Conservation (phyloP, 2,888 invertebrate genomes). For the Macaria liturata region DNA sequence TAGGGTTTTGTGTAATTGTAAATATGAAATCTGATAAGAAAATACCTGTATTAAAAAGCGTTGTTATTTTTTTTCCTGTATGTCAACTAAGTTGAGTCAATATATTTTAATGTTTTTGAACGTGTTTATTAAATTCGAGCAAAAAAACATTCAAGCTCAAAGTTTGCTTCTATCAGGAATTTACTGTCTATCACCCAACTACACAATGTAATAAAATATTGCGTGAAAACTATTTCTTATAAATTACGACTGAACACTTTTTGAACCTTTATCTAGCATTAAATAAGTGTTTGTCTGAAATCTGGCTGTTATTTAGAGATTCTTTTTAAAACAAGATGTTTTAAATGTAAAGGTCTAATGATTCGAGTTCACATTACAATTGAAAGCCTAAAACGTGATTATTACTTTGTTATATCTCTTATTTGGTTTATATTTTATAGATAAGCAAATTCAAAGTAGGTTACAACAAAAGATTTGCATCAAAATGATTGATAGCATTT, state of each 20-base stretch:
- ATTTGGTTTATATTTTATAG: slow-evolving; percentile 4
- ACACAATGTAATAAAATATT: not conserved
- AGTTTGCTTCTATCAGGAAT: too few species aligned
- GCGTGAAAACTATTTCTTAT: slow-evolving; percentile 61
- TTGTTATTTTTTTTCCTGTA: too few species aligned
- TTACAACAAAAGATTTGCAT: not conserved
- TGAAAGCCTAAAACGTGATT: not conserved
- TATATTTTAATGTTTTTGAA: too few species aligned
- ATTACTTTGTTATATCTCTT: not conserved
- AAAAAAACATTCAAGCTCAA: too few species aligned
- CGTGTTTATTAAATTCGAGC: too few species aligned
- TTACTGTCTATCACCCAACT: not conserved
- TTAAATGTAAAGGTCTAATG: slow-evolving; percentile 12
- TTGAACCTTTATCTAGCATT: slow-evolving; percentile 67
- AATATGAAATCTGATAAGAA: too few species aligned
- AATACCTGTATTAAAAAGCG: too few species aligned
- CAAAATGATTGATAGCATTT: too few species aligned
- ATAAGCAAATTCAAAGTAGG: not conserved
- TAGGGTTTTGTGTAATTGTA: too few species aligned
- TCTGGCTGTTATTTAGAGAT: slow-evolving; percentile 70
- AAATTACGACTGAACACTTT: slow-evolving; percentile 76
- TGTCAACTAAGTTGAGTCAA: too few species aligned
- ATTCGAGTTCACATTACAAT: slow-evolving; percentile 24
- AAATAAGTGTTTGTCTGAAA: slow-evolving; percentile 61
- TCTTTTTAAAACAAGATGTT: slow-evolving; percentile 46